Conservation (phyloP, 2,888 invertebrate species). For the Sarcophaga caerulescens region DNA sequence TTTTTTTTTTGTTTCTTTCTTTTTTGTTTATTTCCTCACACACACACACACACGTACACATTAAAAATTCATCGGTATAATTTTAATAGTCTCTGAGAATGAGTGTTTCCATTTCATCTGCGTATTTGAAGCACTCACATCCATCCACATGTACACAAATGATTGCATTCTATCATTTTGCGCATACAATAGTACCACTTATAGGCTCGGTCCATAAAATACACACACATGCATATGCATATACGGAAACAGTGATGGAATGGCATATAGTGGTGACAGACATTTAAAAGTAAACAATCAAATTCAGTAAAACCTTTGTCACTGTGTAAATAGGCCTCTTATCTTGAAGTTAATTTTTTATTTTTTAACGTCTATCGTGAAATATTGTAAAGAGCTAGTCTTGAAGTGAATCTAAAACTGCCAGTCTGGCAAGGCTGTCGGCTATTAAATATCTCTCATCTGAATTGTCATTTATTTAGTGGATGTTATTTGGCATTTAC, state of each 20-base stretch:
- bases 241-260: background rate
- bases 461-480: too few species aligned
- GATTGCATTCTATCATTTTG: background rate
- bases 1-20: background rate
- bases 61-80: background rate
- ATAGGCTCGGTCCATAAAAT: background rate
- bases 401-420: too few species aligned
- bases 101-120: constrained; percentile 21
- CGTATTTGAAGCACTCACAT: constrained; percentile 1
- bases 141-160: background rate
- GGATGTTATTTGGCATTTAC: too few species aligned
- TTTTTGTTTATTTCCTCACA: background rate
- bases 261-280: too few species aligned
- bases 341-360: too few species aligned
- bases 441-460: too few species aligned
- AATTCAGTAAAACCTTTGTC: too few species aligned
- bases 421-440: too few species aligned
- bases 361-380: too few species aligned
- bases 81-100: background rate
- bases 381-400: too few species aligned
- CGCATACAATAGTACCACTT: background rate
- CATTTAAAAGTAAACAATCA: too few species aligned
- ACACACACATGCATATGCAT: background rate
- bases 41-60: background rate
- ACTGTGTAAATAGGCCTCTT: too few species aligned